phyloP scores from a whole-genome alignment of 2,113 vertebrate genomes.

The Cebidichthys violaceus region DNA sequence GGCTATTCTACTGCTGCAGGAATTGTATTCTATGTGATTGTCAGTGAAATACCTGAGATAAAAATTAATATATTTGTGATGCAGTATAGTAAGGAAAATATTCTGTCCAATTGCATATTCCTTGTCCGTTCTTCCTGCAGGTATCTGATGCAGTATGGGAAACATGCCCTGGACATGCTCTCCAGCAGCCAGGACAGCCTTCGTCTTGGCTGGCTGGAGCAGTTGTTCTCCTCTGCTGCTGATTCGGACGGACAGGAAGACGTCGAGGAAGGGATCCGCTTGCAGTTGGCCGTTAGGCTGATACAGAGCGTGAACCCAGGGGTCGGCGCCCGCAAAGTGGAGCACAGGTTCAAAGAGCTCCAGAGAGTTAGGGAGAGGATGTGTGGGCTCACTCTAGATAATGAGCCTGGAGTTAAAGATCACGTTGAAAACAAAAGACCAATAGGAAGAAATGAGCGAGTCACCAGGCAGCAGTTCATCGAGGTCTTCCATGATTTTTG shows the following conservation, averaged over 20 bases:
- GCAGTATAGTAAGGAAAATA: neutral
- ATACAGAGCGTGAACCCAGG: constrained; percentile 91
- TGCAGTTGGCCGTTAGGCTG: constrained; percentile 87
- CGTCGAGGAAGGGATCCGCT: constrained; percentile 82
- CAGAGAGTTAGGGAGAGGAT: constrained; percentile 89
- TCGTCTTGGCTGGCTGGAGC: constrained; percentile 91
- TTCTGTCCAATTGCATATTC: neutral
- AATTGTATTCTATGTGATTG: constrained; percentile 10
- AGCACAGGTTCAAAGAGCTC: constrained; percentile 94
- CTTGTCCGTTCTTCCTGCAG: constrained; percentile 58
- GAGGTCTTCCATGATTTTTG: constrained; percentile 96
- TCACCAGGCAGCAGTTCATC: constrained; percentile 91
- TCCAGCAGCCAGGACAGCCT: constrained; percentile 94
- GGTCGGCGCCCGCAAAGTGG: constrained; percentile 89
- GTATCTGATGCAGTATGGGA: constrained; percentile 95
- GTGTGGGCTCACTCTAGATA: constrained; percentile 57
- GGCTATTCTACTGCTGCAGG: constrained; percentile 12
- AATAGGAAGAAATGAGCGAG: constrained; percentile 44
- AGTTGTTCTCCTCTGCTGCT: constrained; percentile 83
- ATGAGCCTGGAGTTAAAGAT: constrained; percentile 52
- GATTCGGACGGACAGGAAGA: constrained; percentile 76
- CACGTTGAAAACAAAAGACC: constrained; percentile 38
- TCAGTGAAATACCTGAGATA: constrained; percentile 4
- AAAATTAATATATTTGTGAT: constrained; percentile 10
- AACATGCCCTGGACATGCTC: constrained; percentile 93